Conservation (phyloP, 2,888 invertebrate species). For the Tyria jacobaeae region DNA sequence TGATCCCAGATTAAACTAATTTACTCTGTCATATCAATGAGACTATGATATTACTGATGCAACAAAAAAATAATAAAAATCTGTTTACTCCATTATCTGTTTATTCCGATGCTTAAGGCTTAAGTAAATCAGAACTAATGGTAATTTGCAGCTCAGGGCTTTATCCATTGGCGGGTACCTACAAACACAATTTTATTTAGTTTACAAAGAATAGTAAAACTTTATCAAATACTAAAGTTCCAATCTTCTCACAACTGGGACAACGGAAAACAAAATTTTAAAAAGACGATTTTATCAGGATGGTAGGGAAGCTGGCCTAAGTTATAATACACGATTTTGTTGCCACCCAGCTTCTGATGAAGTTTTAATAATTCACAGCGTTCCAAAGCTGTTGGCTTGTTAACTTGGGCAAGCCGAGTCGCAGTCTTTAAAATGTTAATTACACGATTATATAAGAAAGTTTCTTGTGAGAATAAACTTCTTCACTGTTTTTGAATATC, state of each 20-base stretch:
- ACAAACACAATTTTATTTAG: too few species aligned
- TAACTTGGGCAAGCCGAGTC: conserved; percentile 42
- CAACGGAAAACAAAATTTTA: conserved; percentile 32
- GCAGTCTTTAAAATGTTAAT: conserved; percentile 57
- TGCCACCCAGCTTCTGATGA: conserved; percentile 43
- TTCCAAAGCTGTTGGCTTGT: conserved; percentile 48
- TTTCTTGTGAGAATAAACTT: conserved; percentile 17
- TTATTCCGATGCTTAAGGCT: too few species aligned
- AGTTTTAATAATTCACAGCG: conserved; percentile 56
- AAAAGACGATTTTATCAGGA: conserved; percentile 29
- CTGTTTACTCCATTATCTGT: too few species aligned
- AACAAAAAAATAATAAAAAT: too few species aligned
- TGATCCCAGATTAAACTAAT: background rate
- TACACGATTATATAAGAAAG: conserved; percentile 42
- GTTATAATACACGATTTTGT: conserved; percentile 40
- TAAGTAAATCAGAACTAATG: too few species aligned
- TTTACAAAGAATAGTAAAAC: too few species aligned
- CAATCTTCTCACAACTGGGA: conserved; percentile 30
- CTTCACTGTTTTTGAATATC: background rate
- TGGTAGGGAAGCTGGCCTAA: conserved; percentile 36
- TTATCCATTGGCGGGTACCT: too few species aligned
- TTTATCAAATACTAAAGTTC: conserved; percentile 21
- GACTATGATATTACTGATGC: background rate
- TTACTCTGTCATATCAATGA: background rate
- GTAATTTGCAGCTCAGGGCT: too few species aligned